Conservation (phyloP, 2,888 invertebrate genomes). For the Drosophila tripunctata region DNA sequence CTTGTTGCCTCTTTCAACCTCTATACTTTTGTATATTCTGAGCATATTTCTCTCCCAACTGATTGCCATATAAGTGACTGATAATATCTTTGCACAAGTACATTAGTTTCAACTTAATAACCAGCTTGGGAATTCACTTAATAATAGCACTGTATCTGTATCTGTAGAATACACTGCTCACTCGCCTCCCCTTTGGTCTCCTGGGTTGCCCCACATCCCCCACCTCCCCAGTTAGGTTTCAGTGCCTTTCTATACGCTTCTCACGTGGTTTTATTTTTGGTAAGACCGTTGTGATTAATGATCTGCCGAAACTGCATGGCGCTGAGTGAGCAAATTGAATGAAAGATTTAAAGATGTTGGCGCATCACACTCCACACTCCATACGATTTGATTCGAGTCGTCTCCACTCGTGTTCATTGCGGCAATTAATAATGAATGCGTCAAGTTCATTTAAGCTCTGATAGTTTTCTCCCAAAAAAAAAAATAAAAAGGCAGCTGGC, state of each 20-base stretch:
- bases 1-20: no score
- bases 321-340: slow-evolving; percentile 69
- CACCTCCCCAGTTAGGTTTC: background rate
- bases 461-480: slow-evolving; percentile 40
- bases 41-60: background rate
- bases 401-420: slow-evolving; percentile 1
- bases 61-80: no score
- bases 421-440: slow-evolving; percentile 70
- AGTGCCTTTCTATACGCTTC: slow-evolving; percentile 11
- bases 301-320: slow-evolving; percentile 39
- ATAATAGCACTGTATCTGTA: no score
- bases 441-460: slow-evolving; percentile 54
- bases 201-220: no score
- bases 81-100: background rate
- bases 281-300: slow-evolving; percentile 64
- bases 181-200: background rate
- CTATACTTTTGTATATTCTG: background rate
- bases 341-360: slow-evolving; percentile 51
- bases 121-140: background rate
- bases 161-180: no score
- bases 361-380: no score
- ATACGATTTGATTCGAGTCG: no score
- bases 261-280: slow-evolving; percentile 37
- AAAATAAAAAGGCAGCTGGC: slow-evolving; percentile 58
- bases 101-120: background rate